Base-by-base conservation (phyloP, 1,140 invertebrate genomes). In the Zaprionus lachaisei region DNA sequence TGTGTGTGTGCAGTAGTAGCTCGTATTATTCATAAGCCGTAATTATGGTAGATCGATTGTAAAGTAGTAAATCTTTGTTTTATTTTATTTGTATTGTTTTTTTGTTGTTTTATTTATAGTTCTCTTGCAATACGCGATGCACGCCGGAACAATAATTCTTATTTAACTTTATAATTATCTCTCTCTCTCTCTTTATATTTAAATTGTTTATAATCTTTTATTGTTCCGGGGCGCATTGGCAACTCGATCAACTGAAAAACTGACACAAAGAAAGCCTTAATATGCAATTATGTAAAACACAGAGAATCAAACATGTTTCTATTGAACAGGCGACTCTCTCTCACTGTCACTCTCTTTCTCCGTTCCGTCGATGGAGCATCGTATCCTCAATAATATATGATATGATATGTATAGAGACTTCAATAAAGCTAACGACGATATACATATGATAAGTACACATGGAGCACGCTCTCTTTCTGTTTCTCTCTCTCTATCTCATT, bases 21-120 rank as follows among this genome's bases (percentile, higher is more conserved):
- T 81, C 24, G 63, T 75, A 81, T 69, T 85, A 79, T 55, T 51
- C 74, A 60, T 84, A 84, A 76, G 68, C 31, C 31, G 37, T 75
- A 44, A 56, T 57, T 69, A 67, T 44, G 54, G 58, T 34, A 47
- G 41, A 47, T 47, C 41, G 41, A 47, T 47, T 47, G 41, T 47
- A 47, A 47, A 47, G 41, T 47, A 61, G n/a, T 12, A 56, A 51
- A 51, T 24, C 24, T 20, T 34, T 60, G 20, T 41, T 56, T 60
- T 38, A 38, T 44, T 62, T 5, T 62, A 44, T 22, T 61, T 51
- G 15, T 64, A 51, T 41, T 34, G 26, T 22, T 20, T 55, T 55
- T 34, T 64, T 38, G 22, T 70, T 55, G 22, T 60, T 20, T 24
- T 51, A 22, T 34, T 63, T 47, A 31, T 34, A 26, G 28, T 37